Evolutionary conservation across 2,113 vertebrate species (phyloP).

Genomic region (Microcebus jonahi): DNA sequence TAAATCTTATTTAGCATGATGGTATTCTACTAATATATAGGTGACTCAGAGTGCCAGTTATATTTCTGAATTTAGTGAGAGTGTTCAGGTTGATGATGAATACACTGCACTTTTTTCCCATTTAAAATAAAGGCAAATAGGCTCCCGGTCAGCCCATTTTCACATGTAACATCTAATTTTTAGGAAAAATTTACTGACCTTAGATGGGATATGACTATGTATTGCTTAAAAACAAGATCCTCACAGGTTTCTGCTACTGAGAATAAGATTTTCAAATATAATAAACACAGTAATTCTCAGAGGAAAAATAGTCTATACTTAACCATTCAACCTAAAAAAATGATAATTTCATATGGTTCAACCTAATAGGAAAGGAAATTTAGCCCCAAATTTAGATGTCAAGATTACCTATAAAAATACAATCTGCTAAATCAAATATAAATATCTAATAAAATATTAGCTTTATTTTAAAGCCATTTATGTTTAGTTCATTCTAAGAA

Average conservation of each 20-base stretch:
- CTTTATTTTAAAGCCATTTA: slow-evolving; percentile 59
- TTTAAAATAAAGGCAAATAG: slow-evolving; percentile 23
- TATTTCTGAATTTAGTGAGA: neutral
- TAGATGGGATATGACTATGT: neutral
- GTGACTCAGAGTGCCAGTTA: neutral
- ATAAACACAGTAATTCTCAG: neutral
- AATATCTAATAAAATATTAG: neutral
- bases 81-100: neutral
- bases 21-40: neutral
- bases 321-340: neutral
- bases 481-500: slow-evolving; percentile 29
- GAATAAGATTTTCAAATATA: slow-evolving; percentile 23
- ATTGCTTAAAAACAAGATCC: neutral
- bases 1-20: neutral
- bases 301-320: neutral
- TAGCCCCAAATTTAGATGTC: slow-evolving; percentile 10
- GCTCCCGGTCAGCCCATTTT: neutral
- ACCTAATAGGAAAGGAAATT: slow-evolving; percentile 18
- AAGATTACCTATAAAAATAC: slow-evolving; percentile 43
- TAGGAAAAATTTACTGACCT: neutral
- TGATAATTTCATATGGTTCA: neutral
- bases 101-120: neutral
- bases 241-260: neutral
- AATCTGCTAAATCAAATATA: slow-evolving; percentile 1
- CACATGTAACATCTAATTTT: slow-evolving; percentile 1